Evolutionary conservation across 92 coral and sea anemone species (phyloP).

Genomic region (Scolanthus callimorphus): DNA sequence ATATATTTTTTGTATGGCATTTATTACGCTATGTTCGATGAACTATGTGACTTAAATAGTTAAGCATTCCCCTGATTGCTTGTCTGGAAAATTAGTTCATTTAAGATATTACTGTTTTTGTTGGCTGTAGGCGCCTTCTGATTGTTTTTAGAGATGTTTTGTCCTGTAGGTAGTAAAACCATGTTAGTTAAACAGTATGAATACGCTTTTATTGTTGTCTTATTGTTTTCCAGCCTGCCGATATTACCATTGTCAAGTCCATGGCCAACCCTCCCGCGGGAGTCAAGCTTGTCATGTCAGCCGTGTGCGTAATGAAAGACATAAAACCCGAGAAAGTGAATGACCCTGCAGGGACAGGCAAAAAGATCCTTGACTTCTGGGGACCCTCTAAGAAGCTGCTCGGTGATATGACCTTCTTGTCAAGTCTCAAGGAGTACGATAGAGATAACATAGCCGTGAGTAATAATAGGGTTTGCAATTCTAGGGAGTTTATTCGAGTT

Average conservation of each 20-base stretch:
- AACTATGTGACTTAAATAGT: too few relatives aligned
- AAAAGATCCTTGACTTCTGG: slow-evolving; percentile 97
- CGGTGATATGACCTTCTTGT: slow-evolving; percentile 96
- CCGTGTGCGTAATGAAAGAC: slow-evolving; percentile 97
- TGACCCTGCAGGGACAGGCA: slow-evolving; percentile 98
- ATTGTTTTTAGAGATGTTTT: too few relatives aligned
- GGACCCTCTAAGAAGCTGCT: slow-evolving; percentile 96
- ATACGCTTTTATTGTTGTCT: not conserved
- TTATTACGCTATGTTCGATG: too few relatives aligned
- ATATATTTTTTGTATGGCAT: too few relatives aligned
- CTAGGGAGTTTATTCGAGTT: too few relatives aligned
- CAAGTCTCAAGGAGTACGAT: slow-evolving; percentile 87
- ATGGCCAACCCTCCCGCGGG: slow-evolving; percentile 99
- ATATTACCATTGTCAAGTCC: slow-evolving; percentile 95
- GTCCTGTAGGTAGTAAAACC: too few relatives aligned
- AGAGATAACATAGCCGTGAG: slow-evolving; percentile 91
- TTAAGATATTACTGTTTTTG: too few relatives aligned
- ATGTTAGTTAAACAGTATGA: too few relatives aligned
- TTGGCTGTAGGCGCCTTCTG: too few relatives aligned
- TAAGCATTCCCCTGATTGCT: too few relatives aligned
- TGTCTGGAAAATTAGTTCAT: too few relatives aligned
- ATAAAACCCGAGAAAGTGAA: slow-evolving; percentile 94
- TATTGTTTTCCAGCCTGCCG: slow-evolving; percentile 79
- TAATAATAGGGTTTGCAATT: too few relatives aligned
- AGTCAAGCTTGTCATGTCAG: slow-evolving; percentile 97